phyloP scores from a whole-genome alignment of 2,888 invertebrate species.

The Therioaphis trifolii region DNA sequence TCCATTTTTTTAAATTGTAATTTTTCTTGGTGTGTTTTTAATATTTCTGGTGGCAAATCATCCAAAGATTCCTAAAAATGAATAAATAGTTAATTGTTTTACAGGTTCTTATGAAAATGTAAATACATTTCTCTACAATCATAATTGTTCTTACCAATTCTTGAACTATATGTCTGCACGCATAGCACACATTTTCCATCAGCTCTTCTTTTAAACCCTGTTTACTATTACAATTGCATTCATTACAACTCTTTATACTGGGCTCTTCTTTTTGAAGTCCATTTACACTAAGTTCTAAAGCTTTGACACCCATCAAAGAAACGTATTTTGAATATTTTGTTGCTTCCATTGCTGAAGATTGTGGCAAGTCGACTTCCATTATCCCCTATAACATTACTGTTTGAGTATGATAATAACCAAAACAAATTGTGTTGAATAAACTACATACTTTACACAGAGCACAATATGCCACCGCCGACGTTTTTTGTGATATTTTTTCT shows the following conservation, averaged over 20 bases:
- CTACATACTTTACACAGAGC: slow-evolving; percentile 72
- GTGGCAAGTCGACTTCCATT: slow-evolving; percentile 69
- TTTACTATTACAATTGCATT: slow-evolving; percentile 63
- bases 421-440: slow-evolving; percentile 65
- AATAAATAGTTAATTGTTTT: background rate
- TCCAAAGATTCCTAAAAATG: slow-evolving; percentile 63
- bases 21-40: slow-evolving; percentile 65
- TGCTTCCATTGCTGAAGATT: slow-evolving; percentile 73
- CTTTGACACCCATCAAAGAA: slow-evolving; percentile 66
- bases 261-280: slow-evolving; percentile 14
- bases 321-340: slow-evolving; percentile 73
- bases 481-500: slow-evolving; percentile 74
- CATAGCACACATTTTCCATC: slow-evolving; percentile 68
- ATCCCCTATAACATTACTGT: slow-evolving; percentile 70
- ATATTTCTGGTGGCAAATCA: slow-evolving; percentile 67
- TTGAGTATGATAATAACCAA: slow-evolving; percentile 21
- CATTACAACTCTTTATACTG: slow-evolving; percentile 40
- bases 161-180: slow-evolving; percentile 68
- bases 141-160: slow-evolving; percentile 66
- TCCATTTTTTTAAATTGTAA: slow-evolving; percentile 67
- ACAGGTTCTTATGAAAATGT: too few relatives aligned
- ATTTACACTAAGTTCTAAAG: slow-evolving; percentile 64
- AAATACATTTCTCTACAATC: background rate
- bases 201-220: slow-evolving; percentile 66
- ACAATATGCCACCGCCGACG: slow-evolving; percentile 66